Evolutionary conservation across 2,888 invertebrate species (phyloP).

Genomic region (Antheraea yamamai): DNA sequence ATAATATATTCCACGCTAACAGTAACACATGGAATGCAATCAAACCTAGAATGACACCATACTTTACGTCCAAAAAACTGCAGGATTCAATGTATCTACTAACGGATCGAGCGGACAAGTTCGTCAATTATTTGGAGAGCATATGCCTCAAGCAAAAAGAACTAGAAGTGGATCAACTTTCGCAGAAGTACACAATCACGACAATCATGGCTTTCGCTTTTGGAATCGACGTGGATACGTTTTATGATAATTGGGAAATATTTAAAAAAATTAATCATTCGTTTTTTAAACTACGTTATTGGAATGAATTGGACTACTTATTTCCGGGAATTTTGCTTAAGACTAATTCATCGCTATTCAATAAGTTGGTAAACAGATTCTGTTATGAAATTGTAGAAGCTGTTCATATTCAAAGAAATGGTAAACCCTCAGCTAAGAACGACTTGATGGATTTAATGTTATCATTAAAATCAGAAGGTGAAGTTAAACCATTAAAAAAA

Average conservation of each 20-base stretch:
- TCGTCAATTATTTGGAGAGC: slow-evolving; percentile 41
- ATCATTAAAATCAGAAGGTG: slow-evolving; percentile 29
- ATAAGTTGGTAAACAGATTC: slow-evolving; percentile 33
- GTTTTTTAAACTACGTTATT: slow-evolving; percentile 34
- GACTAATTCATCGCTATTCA: slow-evolving; percentile 37
- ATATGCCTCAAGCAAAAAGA: slow-evolving; percentile 29
- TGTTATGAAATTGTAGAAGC: slow-evolving; percentile 36
- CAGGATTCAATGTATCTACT: slow-evolving; percentile 45
- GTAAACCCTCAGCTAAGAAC: slow-evolving; percentile 24
- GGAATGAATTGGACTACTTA: slow-evolving; percentile 42
- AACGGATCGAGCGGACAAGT: slow-evolving; percentile 40
- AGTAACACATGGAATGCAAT: slow-evolving; percentile 45
- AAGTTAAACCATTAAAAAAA: slow-evolving; percentile 20
- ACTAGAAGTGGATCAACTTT: slow-evolving; percentile 34
- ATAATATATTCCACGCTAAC: slow-evolving; percentile 53
- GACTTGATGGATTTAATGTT: slow-evolving; percentile 41
- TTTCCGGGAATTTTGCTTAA: slow-evolving; percentile 39
- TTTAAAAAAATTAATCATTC: slow-evolving; percentile 34
- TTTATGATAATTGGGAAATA: slow-evolving; percentile 31
- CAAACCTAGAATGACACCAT: slow-evolving; percentile 47
- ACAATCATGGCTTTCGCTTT: slow-evolving; percentile 38
- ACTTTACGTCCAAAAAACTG: slow-evolving; percentile 53
- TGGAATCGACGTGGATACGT: slow-evolving; percentile 40
- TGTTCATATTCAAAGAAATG: slow-evolving; percentile 27
- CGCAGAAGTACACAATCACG: slow-evolving; percentile 40